phyloP scores from a whole-genome alignment of 2,888 invertebrate genomes.

The Troilus luridus region DNA sequence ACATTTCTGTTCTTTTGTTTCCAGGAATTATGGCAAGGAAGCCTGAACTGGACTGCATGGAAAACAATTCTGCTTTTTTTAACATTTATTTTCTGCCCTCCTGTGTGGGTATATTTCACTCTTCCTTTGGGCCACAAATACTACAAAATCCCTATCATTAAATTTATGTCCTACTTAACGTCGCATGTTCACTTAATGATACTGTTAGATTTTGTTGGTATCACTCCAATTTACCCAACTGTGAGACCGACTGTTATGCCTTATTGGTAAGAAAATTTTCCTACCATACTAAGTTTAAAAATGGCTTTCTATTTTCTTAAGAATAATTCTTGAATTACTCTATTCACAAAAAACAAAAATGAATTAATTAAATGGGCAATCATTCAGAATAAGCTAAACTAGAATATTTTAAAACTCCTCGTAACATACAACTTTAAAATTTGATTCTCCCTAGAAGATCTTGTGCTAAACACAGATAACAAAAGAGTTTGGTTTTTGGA shows the following conservation, averaged over 20 bases:
- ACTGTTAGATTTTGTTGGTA: constrained; percentile 90
- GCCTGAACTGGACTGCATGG: constrained; percentile 96
- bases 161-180: constrained; percentile 99
- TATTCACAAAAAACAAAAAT: not conserved
- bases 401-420: too few relatives aligned
- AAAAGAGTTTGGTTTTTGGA: too few relatives aligned
- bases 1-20: constrained; percentile 65
- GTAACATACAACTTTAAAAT: too few relatives aligned
- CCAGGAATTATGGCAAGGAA: constrained; percentile 98
- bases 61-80: constrained; percentile 94
- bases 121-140: constrained; percentile 95
- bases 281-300: not conserved
- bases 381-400: too few relatives aligned
- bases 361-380: not conserved
- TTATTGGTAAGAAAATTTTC: constrained; percentile 75
- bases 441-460: too few relatives aligned
- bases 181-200: constrained; percentile 98
- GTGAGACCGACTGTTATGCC: constrained; percentile 82
- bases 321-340: not conserved
- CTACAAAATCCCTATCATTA: constrained; percentile 98
- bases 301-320: too few relatives aligned
- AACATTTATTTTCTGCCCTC: constrained; percentile 93
- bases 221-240: constrained; percentile 89
- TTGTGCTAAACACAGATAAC: too few relatives aligned
- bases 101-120: constrained; percentile 96